phyloP scores from a whole-genome alignment of 2,113 vertebrate species.

The Cranoglanis bouderius region DNA sequence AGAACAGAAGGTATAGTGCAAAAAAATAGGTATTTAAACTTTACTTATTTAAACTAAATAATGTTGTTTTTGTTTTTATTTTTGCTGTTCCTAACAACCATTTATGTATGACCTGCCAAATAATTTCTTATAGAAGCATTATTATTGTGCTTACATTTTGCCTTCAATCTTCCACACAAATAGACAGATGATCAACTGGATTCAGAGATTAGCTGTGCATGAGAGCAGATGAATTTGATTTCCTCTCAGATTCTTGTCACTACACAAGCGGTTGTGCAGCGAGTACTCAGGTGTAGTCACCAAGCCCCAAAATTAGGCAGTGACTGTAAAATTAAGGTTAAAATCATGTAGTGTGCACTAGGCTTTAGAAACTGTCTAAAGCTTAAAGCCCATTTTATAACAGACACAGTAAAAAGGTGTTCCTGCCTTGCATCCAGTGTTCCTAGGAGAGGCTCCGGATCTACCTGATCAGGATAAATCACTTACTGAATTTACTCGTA shows the following conservation, averaged over 20 bases:
- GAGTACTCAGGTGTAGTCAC: neutral
- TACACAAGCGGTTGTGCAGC: neutral
- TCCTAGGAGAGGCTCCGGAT: neutral
- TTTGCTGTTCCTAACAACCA: neutral
- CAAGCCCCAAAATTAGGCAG: neutral
- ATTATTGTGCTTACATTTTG: neutral
- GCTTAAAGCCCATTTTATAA: neutral
- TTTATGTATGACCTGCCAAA: neutral
- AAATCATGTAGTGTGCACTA: neutral
- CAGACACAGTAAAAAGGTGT: neutral
- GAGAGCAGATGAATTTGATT: neutral
- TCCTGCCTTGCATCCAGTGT: neutral
- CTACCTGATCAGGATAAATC: too few species aligned
- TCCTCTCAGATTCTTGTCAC: neutral
- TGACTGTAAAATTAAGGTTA: neutral
- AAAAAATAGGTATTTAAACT: too few species aligned
- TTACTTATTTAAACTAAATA: neutral
- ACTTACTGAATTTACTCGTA: too few species aligned
- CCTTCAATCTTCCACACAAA: neutral
- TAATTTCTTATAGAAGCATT: neutral
- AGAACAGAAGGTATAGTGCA: neutral
- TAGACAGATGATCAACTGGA: neutral
- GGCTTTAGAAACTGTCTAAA: neutral
- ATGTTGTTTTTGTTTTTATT: neutral
- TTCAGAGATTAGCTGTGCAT: neutral